Conservation (phyloP, 2,113 vertebrate genomes). For the Pholis gunnellus region DNA sequence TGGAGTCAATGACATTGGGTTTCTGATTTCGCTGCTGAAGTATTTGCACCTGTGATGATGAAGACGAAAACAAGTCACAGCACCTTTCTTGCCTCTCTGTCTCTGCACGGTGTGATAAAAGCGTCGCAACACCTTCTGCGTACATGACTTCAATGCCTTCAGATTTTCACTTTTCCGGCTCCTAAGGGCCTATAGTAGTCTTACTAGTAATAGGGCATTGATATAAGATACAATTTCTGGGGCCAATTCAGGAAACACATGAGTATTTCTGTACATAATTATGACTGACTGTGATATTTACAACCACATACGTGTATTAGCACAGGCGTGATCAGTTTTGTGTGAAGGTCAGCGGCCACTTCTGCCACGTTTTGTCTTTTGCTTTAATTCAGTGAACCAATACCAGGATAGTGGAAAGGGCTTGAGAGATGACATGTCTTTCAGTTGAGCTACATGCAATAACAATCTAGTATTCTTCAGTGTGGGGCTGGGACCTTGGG, state of each 20-base stretch:
- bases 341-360: constrained; percentile 41
- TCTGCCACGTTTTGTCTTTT: constrained; percentile 25
- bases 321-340: constrained; percentile 30
- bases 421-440: constrained; percentile 54
- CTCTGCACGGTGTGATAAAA: constrained; percentile 11
- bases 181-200: constrained; percentile 34
- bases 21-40: constrained; percentile 73
- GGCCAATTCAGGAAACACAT: constrained; percentile 56
- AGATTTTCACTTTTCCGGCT: constrained; percentile 44
- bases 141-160: constrained; percentile 36
- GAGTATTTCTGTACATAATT: constrained; percentile 37
- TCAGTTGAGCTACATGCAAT: constrained; percentile 52
- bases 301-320: constrained; percentile 41
- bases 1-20: constrained; percentile 61
- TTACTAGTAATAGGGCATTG: constrained; percentile 36
- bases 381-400: constrained; percentile 30
- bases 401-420: constrained; percentile 38
- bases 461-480: constrained; percentile 61
- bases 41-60: constrained; percentile 66
- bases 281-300: constrained; percentile 68
- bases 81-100: constrained; percentile 3
- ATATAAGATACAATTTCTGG: constrained; percentile 25
- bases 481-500: constrained; percentile 69
- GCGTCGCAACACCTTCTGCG: background rate
- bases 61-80: constrained; percentile 46